Conservation (phyloP, 2,113 vertebrate species). For the mouse (Mus musculus) region GRCm39 chrX:142526501-142527000, state of each 20-base stretch:
- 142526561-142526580: neutral
- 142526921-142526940: slow-evolving; percentile 92
- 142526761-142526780: slow-evolving; percentile 24
- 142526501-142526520: neutral
- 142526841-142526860: neutral
- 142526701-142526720: slow-evolving; percentile 18
- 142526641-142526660: slow-evolving; percentile 48
- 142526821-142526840: slow-evolving; percentile 7
- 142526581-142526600: neutral
- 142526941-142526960: slow-evolving; percentile 98
- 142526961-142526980: slow-evolving; percentile 99
- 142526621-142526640: slow-evolving; percentile 16
- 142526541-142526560: slow-evolving; percentile 5
- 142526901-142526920: slow-evolving; percentile 47
- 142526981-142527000: slow-evolving; percentile 99
- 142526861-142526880: slow-evolving; percentile 47
- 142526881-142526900: slow-evolving; percentile 51
- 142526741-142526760: slow-evolving; percentile 51
- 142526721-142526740: slow-evolving; percentile 40
- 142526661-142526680: slow-evolving; percentile 30
- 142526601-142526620: slow-evolving; percentile 29
- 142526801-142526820: slow-evolving; percentile 32
- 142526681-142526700: slow-evolving; percentile 11
- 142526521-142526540: neutral
- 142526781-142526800: slow-evolving; percentile 22